Percentiles rank a stretch among this genome's conserved stretches.
These are phyloP conservation scores for cattle (Bos taurus) DNA, from an alignment of 2,113 vertebrate genomes.

Conservation along the genomic window ARS-UCD2.0 NC_037357.1:3099501-3100000, in stretches of 20 bases:
- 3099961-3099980: not conserved
- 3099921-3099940: not conserved
- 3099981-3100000: not conserved
- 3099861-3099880: not conserved
- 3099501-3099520: not conserved
- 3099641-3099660: slow-evolving; percentile 96
- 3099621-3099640: slow-evolving; percentile 92
- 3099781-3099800: not conserved
- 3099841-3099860: not conserved
- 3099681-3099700: slow-evolving; percentile 92
- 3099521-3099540: slow-evolving; percentile 20
- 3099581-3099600: slow-evolving; percentile 99
- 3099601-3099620: slow-evolving; percentile 93
- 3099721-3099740: not conserved
- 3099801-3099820: not conserved
- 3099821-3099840: not conserved
- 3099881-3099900: not conserved
- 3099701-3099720: not conserved
- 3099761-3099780: not conserved
- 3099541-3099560: slow-evolving; percentile 96
- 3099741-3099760: not conserved
- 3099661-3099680: slow-evolving; percentile 95
- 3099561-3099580: slow-evolving; percentile 96
- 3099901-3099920: not conserved
- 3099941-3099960: not conserved